Conservation (phyloP, 2,113 vertebrate genomes). For the Hyperopisus bebe region DNA sequence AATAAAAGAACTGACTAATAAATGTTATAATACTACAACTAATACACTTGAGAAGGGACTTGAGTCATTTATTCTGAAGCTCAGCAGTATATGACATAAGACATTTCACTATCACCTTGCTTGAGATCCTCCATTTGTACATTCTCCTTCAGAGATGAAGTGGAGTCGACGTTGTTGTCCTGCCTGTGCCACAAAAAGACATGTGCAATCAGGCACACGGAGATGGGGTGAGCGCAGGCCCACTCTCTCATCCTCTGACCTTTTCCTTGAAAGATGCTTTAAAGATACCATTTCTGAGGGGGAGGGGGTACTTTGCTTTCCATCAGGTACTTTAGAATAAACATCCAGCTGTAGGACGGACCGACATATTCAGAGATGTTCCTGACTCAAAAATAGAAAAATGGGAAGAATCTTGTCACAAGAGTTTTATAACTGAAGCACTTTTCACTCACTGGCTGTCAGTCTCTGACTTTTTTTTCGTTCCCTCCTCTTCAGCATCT, state of each 20-base stretch:
- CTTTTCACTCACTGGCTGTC: constrained; percentile 70
- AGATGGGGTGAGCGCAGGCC: not conserved
- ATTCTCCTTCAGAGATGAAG: constrained; percentile 70
- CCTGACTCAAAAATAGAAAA: not conserved
- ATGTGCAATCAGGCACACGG: not conserved
- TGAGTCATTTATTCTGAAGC: not conserved
- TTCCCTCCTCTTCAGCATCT: constrained; percentile 66
- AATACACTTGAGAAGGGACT: not conserved
- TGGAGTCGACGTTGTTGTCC: constrained; percentile 76
- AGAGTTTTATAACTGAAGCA: not conserved
- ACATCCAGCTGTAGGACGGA: not conserved
- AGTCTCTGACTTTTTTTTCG: constrained; percentile 55
- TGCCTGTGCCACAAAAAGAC: constrained; percentile 56
- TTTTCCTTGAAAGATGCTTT: not conserved
- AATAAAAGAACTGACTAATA: not conserved
- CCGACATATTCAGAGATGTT: not conserved
- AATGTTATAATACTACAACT: not conserved
- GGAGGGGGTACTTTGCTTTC: not conserved
- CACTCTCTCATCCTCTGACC: not conserved
- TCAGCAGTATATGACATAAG: not conserved
- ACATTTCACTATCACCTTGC: constrained; percentile 63
- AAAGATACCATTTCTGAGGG: not conserved
- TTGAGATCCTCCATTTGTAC: constrained; percentile 68
- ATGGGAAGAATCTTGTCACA: not conserved
- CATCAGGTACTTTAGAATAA: not conserved